Conservation (phyloP, 2,888 invertebrate species). For the Eubasilissa splendida region DNA sequence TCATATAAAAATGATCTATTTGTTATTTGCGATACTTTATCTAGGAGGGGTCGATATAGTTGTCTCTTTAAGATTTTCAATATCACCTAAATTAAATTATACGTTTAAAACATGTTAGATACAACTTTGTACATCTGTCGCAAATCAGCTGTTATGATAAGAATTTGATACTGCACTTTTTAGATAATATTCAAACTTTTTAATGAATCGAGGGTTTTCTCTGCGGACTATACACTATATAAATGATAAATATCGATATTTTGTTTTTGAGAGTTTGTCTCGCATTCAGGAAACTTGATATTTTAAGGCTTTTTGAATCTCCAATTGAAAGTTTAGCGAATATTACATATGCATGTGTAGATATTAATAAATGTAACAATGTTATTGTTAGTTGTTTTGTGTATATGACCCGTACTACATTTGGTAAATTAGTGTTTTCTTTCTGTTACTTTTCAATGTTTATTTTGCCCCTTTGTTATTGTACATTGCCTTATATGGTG, state of each 20-base stretch:
- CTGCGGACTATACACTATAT: neutral
- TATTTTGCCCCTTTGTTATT: neutral
- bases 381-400: constrained; percentile 50
- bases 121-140: neutral
- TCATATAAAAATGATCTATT: too few relatives aligned
- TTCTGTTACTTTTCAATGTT: constrained; percentile 1
- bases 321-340: constrained; percentile 28
- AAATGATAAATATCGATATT: neutral
- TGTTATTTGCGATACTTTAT: too few relatives aligned
- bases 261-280: too few relatives aligned
- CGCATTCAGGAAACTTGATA: constrained; percentile 19
- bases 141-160: constrained; percentile 5
- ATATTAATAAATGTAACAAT: constrained; percentile 24
- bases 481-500: constrained; percentile 8
- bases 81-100: too few relatives aligned
- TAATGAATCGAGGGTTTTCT: neutral
- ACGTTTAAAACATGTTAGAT: too few relatives aligned
- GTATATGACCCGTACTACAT: constrained; percentile 36
- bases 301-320: constrained; percentile 48
- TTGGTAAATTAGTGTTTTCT: neutral
- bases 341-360: constrained; percentile 47
- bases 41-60: too few relatives aligned
- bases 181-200: constrained; percentile 4
- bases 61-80: too few relatives aligned
- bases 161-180: constrained; percentile 19